Evolutionary conservation across 2,888 invertebrate genomes (phyloP).

Genomic region (Tipula vernalis): DNA sequence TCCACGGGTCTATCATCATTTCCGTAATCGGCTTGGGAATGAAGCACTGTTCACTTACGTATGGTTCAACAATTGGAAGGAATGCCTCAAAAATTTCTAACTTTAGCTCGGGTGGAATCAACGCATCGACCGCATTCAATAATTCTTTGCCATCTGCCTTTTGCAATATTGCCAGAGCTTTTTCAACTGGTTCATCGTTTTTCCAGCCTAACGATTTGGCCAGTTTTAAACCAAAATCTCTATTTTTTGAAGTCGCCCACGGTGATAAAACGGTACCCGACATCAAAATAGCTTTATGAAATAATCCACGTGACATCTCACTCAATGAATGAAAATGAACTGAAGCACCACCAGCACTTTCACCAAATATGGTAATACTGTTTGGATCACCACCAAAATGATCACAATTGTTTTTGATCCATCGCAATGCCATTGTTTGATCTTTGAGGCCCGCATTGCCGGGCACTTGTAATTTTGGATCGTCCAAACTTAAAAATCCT

Average conservation of each 20-base stretch:
- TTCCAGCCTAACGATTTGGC: slow-evolving; percentile 27
- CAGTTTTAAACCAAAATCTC: neutral
- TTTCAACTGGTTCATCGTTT: slow-evolving; percentile 23
- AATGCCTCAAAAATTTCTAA: neutral
- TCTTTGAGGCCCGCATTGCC: slow-evolving; percentile 26
- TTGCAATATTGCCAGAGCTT: too few species aligned
- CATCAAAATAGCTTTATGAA: too few species aligned
- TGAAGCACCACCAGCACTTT: slow-evolving; percentile 16
- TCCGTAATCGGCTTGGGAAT: slow-evolving; percentile 28
- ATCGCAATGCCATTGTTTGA: too few species aligned
- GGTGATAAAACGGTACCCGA: slow-evolving; percentile 18
- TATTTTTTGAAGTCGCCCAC: slow-evolving; percentile 22
- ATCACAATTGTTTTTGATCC: too few species aligned
- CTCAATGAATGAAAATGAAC: slow-evolving; percentile 38
- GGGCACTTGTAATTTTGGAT: slow-evolving; percentile 31
- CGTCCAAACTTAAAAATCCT: too few species aligned
- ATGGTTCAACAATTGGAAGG: slow-evolving; percentile 30
- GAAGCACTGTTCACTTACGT: slow-evolving; percentile 17
- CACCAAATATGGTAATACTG: too few species aligned
- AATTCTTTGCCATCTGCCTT: slow-evolving; percentile 25
- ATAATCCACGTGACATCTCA: slow-evolving; percentile 21
- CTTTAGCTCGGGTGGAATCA: slow-evolving; percentile 23
- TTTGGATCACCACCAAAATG: too few species aligned
- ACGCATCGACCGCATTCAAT: slow-evolving; percentile 25
- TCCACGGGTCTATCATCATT: slow-evolving; percentile 22